Evolutionary conservation across 1,140 invertebrate species (phyloP).

Genomic region (Adelges cooleyi): DNA sequence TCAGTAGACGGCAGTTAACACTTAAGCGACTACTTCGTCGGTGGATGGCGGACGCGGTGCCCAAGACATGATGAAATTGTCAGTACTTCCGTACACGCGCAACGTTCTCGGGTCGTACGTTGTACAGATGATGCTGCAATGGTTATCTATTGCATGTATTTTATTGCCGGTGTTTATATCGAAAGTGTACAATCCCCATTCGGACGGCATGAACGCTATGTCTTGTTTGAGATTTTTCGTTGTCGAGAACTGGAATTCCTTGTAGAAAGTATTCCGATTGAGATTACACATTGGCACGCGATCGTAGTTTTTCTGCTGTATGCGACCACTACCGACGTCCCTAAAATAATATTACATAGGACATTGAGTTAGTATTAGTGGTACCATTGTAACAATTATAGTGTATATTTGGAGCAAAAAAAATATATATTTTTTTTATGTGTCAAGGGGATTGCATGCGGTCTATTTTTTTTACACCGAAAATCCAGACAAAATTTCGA

Average conservation of each 20-base stretch:
- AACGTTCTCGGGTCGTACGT: background rate
- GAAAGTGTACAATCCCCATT: background rate
- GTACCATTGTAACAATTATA: too few relatives aligned
- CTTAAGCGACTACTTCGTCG: too few relatives aligned
- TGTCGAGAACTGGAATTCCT: background rate
- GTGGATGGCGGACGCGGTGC: background rate
- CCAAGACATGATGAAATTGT: background rate
- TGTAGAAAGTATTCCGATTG: background rate
- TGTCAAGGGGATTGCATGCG: too few relatives aligned
- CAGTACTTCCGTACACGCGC: background rate
- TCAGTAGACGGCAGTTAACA: too few relatives aligned
- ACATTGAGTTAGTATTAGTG: too few relatives aligned
- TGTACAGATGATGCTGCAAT: background rate
- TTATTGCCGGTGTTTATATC: background rate
- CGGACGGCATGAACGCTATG: background rate
- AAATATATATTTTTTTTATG: too few relatives aligned
- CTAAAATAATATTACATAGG: background rate
- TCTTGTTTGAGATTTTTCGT: constrained; percentile 17
- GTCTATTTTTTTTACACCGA: too few relatives aligned
- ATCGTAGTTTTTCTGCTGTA: background rate
- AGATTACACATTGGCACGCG: background rate
- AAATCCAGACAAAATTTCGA: too few relatives aligned
- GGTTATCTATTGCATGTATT: background rate
- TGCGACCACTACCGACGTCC: background rate
- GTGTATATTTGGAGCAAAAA: too few relatives aligned